Evolutionary conservation across 2,888 invertebrate genomes (phyloP), one percentile per base, ranked within the genome.

Genomic region (Xylophagus ater): DNA sequence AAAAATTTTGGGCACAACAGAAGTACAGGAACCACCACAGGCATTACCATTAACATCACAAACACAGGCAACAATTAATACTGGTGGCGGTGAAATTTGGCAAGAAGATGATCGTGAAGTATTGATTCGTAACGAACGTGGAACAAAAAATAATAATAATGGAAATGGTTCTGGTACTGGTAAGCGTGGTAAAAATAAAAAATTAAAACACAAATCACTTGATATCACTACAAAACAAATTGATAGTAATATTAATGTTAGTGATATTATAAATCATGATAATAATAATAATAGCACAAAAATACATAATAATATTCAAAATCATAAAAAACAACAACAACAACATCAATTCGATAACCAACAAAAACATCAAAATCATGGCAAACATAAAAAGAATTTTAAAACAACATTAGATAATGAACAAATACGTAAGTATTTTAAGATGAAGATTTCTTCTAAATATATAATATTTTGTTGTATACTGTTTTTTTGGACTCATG

Each of bases 31-130:
- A 50, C 60, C 62, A 42, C 65, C 64, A 42, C 48, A 62, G 40
- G 64, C 64, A 32, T 47, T 64, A 48, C 65, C 64, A 29, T 53
- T 64, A 34, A 56, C 59, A 44, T 61, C 60, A 52, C 55, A 58
- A 44, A 63, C 62, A 51, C 60, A 61, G 43, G 60, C 62, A 41
- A 63, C 63, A 29, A 59, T 41, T 17, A 32, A 38, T 14, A 41
- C 36, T 18, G 32, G 40, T 12, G 33, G 37, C 51, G 80, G 80
- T 6, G 84, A 85, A 66, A 76, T 81, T 43, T 77, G 76, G 76
- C 81, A 84, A 58, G 84, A 84, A 57, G 77, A 78, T 54, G 81
- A 82, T 55, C 81, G 77, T 56, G 85, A 84, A 61, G 76, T 84
- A 42, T 74, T 84, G 49, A 78, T 84, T 53, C 77, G 86, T 56